These are phyloP conservation scores for Colius striatus DNA, from an alignment of 2,113 vertebrate genomes.

Conservation along the genomic window DNA sequence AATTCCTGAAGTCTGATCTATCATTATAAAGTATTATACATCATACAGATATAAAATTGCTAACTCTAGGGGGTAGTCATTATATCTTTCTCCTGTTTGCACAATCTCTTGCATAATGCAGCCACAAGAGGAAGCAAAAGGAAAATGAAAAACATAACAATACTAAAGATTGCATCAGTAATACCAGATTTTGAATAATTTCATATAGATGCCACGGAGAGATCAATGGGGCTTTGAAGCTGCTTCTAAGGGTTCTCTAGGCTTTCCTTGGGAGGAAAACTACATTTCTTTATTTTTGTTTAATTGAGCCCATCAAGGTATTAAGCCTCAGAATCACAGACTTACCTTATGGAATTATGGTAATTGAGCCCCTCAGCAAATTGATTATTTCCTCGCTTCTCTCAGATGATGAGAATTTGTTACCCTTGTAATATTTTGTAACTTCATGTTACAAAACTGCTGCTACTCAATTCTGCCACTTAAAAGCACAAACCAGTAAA, in stretches of 20 bases:
- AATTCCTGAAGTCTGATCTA: background rate
- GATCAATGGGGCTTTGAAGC: slow-evolving; percentile 20
- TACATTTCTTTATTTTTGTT: slow-evolving; percentile 60
- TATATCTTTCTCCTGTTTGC: background rate
- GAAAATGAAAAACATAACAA: background rate
- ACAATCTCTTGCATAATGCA: background rate
- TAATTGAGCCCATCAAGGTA: slow-evolving; percentile 57
- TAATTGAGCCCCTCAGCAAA: slow-evolving; percentile 66
- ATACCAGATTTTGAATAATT: slow-evolving; percentile 7
- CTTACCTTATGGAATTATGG: slow-evolving; percentile 57
- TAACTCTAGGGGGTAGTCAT: slow-evolving; percentile 7
- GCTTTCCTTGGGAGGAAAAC: slow-evolving; percentile 25
- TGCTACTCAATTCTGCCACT: background rate
- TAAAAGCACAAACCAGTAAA: background rate
- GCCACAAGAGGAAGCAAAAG: slow-evolving; percentile 14
- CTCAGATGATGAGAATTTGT: slow-evolving; percentile 37
- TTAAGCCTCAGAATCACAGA: slow-evolving; percentile 46
- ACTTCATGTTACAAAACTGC: background rate
- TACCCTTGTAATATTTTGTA: slow-evolving; percentile 13
- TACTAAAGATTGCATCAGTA: background rate
- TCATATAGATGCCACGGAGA: background rate
- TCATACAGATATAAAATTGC: background rate
- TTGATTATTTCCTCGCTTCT: slow-evolving; percentile 61
- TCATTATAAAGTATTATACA: background rate
- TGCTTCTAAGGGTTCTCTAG: background rate